These are phyloP conservation scores for Sitodiplosis mosellana DNA, from an alignment of 1,140 invertebrate species.

Conservation along the genomic window DNA sequence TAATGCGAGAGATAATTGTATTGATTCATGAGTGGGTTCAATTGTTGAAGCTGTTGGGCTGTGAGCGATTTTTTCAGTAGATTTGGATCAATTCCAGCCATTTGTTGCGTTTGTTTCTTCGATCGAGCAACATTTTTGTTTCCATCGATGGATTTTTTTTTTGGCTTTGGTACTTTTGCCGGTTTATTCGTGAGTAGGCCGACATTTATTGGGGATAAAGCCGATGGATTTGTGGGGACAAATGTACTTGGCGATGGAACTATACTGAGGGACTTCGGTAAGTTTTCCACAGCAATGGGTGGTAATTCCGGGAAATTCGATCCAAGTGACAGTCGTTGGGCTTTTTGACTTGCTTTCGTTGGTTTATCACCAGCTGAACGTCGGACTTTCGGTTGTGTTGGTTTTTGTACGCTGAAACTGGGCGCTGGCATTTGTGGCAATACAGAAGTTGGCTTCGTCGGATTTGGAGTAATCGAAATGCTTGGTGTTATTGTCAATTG, in stretches of 20 bases:
- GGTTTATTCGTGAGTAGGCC: too few species aligned
- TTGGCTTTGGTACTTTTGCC: not conserved
- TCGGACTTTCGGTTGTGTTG: not conserved
- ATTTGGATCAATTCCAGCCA: not conserved
- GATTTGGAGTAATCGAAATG: not conserved
- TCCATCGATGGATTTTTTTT: not conserved
- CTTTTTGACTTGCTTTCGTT: too few species aligned
- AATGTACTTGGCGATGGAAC: too few species aligned
- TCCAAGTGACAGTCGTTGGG: too few species aligned
- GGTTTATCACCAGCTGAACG: not conserved
- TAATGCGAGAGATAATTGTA: not conserved
- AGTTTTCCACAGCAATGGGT: too few species aligned
- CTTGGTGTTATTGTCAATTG: constrained; percentile 2
- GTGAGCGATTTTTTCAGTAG: too few species aligned
- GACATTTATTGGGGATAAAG: too few species aligned
- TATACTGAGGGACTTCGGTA: too few species aligned
- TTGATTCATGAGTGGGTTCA: not conserved
- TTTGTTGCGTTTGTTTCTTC: not conserved
- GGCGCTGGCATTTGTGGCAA: not conserved
- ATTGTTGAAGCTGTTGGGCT: not conserved
- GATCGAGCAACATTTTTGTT: not conserved
- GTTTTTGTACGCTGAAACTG: not conserved
- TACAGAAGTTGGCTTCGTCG: not conserved
- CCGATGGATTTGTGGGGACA: too few species aligned
- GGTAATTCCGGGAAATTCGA: too few species aligned